Base-by-base conservation (phyloP, 2,888 invertebrate genomes). In the Branchinecta sandiegonensis region DNA sequence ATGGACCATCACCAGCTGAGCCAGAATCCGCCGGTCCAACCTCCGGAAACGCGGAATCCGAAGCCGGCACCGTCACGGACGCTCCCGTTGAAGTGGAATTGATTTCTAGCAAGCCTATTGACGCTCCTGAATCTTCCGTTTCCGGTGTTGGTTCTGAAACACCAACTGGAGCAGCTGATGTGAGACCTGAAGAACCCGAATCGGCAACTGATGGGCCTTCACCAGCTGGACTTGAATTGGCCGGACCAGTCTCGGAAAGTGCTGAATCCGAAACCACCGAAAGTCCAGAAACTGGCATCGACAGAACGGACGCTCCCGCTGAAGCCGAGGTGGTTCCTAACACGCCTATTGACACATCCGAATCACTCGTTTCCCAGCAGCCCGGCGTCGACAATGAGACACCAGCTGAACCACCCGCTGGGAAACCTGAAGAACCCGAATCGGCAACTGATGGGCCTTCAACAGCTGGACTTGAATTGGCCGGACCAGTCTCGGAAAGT, bases 1-100 rank as follows among this genome's bases (percentile, higher is more conserved):
- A 65, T 13, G 71, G 67, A 69, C 65, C 71, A 67, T 56, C 67
- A 56, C 48, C 71, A 65, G 71, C 73, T 70, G 72, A 70, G 56
- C 67, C 70, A 64, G 73, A 67, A 47, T 46, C 46, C 12, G 11
- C 12, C n/a, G 13, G 17, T 13, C 37, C 46, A 12, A 14, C 67
- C n/a, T 11, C 17, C 13, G 13, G 17, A 10, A 17, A 63, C 10
- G 46, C 17, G 63, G 14, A 48, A 47, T n/a, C 14, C 48, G 37
- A 71, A 69, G 48, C 48, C 50, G 68, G 65, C 70, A 46, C 47
- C 8, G 46, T 48, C 11, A 65, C 67, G 47, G 67, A 48, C 47
- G 65, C 67, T 69, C 37, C 69, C 65, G 47, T 47, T 65, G 66
- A 14, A 65, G 37, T 37, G 6, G 37, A 37, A 37, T 37, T 37